phyloP scores from a whole-genome alignment of 2,888 invertebrate species.

The Nephrotoma appendiculata region DNA sequence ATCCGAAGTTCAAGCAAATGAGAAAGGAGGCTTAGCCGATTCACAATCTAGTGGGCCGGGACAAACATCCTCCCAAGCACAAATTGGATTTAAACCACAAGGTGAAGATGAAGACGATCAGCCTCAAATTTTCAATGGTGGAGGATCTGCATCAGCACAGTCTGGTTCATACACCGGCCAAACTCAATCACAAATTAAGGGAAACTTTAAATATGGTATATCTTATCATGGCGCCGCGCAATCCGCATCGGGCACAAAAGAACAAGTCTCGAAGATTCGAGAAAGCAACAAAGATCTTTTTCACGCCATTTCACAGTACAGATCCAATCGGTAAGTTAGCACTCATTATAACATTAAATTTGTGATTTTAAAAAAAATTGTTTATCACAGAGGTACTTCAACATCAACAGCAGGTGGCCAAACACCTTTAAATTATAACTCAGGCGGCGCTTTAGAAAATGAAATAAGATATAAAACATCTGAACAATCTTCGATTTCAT shows the following conservation, averaged over 20 bases:
- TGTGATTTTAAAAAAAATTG: neutral
- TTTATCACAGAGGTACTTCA: neutral
- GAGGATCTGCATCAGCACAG: conserved; percentile 66
- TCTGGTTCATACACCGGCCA: conserved; percentile 60
- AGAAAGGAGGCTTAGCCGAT: conserved; percentile 71
- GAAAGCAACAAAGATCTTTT: conserved; percentile 50
- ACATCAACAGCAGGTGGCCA: conserved; percentile 5
- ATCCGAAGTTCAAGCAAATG: conserved; percentile 49
- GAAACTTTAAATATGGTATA: conserved; percentile 63
- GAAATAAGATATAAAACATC: conserved; percentile 8
- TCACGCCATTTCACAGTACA: conserved; percentile 43
- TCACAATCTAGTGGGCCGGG: conserved; percentile 75
- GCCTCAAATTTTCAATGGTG: conserved; percentile 51
- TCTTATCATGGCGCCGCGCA: conserved; percentile 70
- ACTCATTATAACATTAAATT: neutral
- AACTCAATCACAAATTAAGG: conserved; percentile 70
- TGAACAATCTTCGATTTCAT: conserved; percentile 6
- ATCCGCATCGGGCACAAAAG: conserved; percentile 57
- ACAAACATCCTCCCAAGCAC: conserved; percentile 75
- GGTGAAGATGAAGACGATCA: conserved; percentile 34
- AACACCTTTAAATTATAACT: conserved; percentile 1
- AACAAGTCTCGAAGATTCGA: conserved; percentile 42
- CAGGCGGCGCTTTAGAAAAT: neutral
- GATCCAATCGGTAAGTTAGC: conserved; percentile 20
- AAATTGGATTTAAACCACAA: conserved; percentile 71